Percentiles rank a stretch among this genome's conserved stretches.
Evolutionary conservation across 2,888 invertebrate genomes (phyloP).

Genomic region (Aphidius colemani): DNA sequence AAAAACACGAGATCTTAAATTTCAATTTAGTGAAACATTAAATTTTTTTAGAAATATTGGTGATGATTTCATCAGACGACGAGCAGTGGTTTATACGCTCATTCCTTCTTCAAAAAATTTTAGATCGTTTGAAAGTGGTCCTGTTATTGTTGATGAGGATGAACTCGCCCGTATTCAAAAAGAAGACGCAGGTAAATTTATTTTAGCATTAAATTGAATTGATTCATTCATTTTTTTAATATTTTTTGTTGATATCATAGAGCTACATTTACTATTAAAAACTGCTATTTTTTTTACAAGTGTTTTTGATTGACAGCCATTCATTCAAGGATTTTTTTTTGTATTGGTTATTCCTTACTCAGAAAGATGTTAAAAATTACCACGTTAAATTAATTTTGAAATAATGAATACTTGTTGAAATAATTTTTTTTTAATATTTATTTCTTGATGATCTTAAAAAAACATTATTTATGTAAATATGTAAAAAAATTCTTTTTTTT

Average conservation of each 20-base stretch:
- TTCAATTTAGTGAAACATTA: conserved; percentile 45
- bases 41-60: conserved; percentile 48
- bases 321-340: too few relatives aligned
- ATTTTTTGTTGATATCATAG: neutral
- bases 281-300: neutral
- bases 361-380: too few relatives aligned
- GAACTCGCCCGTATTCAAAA: conserved; percentile 45
- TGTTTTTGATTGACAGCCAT: neutral
- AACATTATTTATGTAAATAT: neutral
- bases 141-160: conserved; percentile 53
- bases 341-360: too few relatives aligned
- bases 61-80: conserved; percentile 53
- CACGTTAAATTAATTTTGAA: too few relatives aligned
- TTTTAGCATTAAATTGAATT: neutral
- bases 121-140: conserved; percentile 42
- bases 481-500: neutral
- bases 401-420: neutral
- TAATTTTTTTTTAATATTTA: neutral
- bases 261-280: neutral
- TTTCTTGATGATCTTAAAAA: neutral
- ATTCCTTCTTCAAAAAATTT: conserved; percentile 43
- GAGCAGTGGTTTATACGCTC: conserved; percentile 54
- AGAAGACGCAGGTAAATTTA: conserved; percentile 39
- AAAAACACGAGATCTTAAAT: conserved; percentile 40
- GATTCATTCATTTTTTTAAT: neutral